These are phyloP conservation scores for Tribolium castaneum DNA, from an alignment of 1,140 invertebrate genomes.

Conservation along the genomic window DNA sequence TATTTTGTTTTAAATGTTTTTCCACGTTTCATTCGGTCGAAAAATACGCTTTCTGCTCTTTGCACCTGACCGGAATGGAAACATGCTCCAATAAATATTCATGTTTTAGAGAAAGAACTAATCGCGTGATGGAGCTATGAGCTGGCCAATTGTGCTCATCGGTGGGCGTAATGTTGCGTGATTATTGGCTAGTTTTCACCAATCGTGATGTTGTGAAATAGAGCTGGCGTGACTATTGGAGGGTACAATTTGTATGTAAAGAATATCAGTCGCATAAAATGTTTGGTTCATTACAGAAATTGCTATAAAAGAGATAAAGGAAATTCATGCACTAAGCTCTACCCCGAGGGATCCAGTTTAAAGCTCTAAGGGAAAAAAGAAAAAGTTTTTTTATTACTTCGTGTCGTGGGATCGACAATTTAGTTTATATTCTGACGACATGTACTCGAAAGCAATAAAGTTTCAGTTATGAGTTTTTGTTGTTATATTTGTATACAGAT, in stretches of 20 bases:
- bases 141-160: neutral
- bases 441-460: slow-evolving; percentile 17
- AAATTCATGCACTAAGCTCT: slow-evolving; percentile 11
- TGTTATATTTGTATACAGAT: neutral
- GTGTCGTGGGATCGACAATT: slow-evolving; percentile 16
- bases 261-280: slow-evolving; percentile 13
- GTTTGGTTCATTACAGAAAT: slow-evolving; percentile 18
- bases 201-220: neutral
- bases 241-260: neutral
- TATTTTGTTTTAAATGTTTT: neutral
- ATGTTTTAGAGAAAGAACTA: neutral
- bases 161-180: too few species aligned
- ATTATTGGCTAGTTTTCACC: neutral
- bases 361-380: slow-evolving; percentile 10
- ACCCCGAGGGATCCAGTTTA: slow-evolving; percentile 7
- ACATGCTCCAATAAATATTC: too few species aligned
- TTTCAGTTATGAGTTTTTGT: neutral
- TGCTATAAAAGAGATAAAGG: slow-evolving; percentile 12
- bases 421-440: slow-evolving; percentile 25
- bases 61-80: too few species aligned
- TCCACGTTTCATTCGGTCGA: neutral
- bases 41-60: too few species aligned
- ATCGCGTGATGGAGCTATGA: neutral
- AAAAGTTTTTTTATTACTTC: slow-evolving; percentile 14
- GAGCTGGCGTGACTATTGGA: neutral